Evolutionary conservation across 2,797 vertebrate genomes (phyloP).

Genomic region (Psittacula echo): DNA sequence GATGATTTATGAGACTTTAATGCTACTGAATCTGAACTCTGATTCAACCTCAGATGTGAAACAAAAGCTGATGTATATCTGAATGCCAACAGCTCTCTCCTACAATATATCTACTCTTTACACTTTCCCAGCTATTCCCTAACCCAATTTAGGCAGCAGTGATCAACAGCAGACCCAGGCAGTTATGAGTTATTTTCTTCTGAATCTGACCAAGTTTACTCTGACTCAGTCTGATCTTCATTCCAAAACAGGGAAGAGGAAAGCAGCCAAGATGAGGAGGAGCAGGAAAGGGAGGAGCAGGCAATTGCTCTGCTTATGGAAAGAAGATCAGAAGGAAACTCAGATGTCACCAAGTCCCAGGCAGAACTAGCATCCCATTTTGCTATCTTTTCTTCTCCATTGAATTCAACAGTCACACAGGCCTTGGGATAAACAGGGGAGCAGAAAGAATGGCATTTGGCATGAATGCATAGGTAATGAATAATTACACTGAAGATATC

Average conservation of each 20-base stretch:
- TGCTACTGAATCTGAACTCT: background rate
- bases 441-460: background rate
- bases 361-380: background rate
- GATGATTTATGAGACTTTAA: background rate
- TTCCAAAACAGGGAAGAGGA: constrained; percentile 31
- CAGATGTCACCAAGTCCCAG: background rate
- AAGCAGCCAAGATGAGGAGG: background rate
- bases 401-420: fast-evolving
- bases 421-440: background rate
- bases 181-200: constrained; percentile 11
- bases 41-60: background rate
- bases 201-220: background rate
- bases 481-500: background rate
- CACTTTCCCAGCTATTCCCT: background rate
- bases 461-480: background rate
- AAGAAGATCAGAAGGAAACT: constrained; percentile 15
- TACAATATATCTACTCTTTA: fast-evolving
- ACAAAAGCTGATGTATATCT: background rate
- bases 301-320: constrained; percentile 1
- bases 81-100: background rate
- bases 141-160: background rate
- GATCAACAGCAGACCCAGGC: background rate
- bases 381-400: background rate
- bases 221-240: constrained; percentile 34
- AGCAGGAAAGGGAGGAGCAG: constrained; percentile 30